Percentiles rank a stretch among this genome's conserved stretches.
These are phyloP conservation scores for Bothrops jararaca DNA, from an alignment of 2,113 vertebrate species.

Conservation along the genomic window DNA sequence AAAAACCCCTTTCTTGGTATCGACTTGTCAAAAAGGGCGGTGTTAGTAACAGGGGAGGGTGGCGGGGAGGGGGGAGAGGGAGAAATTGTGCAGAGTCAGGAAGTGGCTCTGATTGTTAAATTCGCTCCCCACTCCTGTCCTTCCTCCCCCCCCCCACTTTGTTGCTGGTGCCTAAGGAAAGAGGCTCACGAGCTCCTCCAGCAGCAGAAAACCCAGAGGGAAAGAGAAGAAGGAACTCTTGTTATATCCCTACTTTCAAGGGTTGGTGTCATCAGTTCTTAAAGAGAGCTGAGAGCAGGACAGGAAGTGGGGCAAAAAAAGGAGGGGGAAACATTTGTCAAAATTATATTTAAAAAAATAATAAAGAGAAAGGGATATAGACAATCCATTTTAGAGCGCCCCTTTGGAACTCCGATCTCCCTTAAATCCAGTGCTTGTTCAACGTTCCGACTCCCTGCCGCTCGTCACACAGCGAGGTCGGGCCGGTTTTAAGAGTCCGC, in stretches of 20 bases:
- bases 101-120: conserved; percentile 11
- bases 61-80: background rate
- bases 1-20: conserved; percentile 71
- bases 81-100: background rate
- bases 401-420: conserved; percentile 28
- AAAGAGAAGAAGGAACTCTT: background rate
- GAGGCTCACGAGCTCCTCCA: conserved; percentile 20
- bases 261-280: conserved; percentile 42
- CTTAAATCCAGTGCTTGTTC: conserved; percentile 19
- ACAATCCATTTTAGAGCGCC: conserved; percentile 33
- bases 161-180: conserved; percentile 17
- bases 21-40: conserved; percentile 37
- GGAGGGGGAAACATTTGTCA: conserved; percentile 14
- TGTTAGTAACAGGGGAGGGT: background rate
- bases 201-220: conserved; percentile 11
- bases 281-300: conserved; percentile 29
- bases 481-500: conserved; percentile 44
- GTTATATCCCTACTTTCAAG: conserved; percentile 21
- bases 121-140: background rate
- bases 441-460: background rate
- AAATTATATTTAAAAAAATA: background rate
- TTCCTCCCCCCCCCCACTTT: background rate
- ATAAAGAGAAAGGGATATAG: conserved; percentile 30
- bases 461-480: conserved; percentile 1
- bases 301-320: conserved; percentile 9